Conservation (phyloP, 2,113 vertebrate species). For the Sceloporus undulatus region DNA sequence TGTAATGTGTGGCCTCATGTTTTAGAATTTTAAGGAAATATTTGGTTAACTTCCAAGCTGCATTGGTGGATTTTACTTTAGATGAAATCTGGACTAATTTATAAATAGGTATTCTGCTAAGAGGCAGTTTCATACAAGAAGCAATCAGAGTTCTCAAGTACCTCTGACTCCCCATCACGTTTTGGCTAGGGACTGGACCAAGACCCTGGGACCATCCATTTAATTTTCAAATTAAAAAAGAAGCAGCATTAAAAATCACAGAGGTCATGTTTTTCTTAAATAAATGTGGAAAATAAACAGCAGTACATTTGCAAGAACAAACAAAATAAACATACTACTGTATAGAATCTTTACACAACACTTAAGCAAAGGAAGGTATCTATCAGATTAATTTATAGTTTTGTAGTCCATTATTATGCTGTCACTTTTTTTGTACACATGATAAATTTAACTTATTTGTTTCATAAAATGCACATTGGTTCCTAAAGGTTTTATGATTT, state of each 20-base stretch:
- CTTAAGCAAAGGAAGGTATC: not conserved
- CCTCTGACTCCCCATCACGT: slow-evolving; percentile 26
- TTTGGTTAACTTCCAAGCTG: slow-evolving; percentile 41
- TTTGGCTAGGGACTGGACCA: slow-evolving; percentile 53
- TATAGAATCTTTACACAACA: not conserved
- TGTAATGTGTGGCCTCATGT: slow-evolving; percentile 55
- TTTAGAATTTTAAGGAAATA: slow-evolving; percentile 43
- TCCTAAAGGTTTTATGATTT: not conserved
- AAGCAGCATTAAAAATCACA: slow-evolving; percentile 36
- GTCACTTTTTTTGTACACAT: no score
- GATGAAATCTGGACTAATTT: slow-evolving; percentile 40
- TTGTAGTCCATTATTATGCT: not conserved
- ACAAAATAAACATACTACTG: no score
- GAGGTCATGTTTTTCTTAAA: slow-evolving; percentile 9
- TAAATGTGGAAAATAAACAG: not conserved
- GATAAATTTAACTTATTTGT: not conserved
- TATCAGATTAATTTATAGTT: not conserved
- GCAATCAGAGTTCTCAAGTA: slow-evolving; percentile 49
- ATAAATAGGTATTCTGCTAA: slow-evolving; percentile 32
- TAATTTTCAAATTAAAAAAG: slow-evolving; percentile 50
- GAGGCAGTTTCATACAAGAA: slow-evolving; percentile 41
- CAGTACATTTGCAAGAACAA: not conserved
- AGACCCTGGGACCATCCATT: slow-evolving; percentile 47
- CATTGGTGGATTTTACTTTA: slow-evolving; percentile 42
- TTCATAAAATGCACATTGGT: slow-evolving; percentile 3